Percentiles rank a stretch among this genome's conserved stretches.
phyloP scores from a whole-genome alignment of 1,140 invertebrate species.

The Antheraea pernyi region DNA sequence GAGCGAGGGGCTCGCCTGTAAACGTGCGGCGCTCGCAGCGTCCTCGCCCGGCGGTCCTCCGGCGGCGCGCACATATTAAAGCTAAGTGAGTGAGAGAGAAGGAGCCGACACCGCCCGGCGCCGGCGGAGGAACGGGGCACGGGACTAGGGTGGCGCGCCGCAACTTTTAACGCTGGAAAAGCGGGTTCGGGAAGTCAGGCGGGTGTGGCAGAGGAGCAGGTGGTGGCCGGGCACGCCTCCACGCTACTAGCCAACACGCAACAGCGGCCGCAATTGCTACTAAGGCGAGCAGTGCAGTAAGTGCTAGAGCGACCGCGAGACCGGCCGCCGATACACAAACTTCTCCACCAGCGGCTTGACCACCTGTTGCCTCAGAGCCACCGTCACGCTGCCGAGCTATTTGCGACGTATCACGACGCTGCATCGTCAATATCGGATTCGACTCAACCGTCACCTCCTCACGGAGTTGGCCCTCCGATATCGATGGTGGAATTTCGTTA shows the following conservation, averaged over 20 bases:
- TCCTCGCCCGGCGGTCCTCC: slow-evolving; percentile 72
- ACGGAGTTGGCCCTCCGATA: slow-evolving; percentile 89
- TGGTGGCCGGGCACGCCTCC: slow-evolving; percentile 90
- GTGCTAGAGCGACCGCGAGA: slow-evolving; percentile 93
- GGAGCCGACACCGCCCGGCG: slow-evolving; percentile 74
- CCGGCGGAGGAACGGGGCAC: slow-evolving; percentile 79
- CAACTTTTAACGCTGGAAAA: slow-evolving; percentile 92
- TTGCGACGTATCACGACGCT: slow-evolving; percentile 85
- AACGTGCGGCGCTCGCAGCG: slow-evolving; percentile 50
- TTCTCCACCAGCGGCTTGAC: slow-evolving; percentile 81
- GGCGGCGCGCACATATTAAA: slow-evolving; percentile 63
- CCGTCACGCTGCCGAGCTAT: slow-evolving; percentile 78
- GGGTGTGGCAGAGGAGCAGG: slow-evolving; percentile 95
- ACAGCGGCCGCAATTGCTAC: slow-evolving; percentile 96
- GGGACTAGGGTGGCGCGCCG: slow-evolving; percentile 80
- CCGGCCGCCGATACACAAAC: slow-evolving; percentile 96
- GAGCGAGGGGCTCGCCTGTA: slow-evolving; percentile 38
- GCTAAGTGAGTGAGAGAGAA: slow-evolving; percentile 53
- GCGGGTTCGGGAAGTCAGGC: slow-evolving; percentile 95
- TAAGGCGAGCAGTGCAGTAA: slow-evolving; percentile 93
- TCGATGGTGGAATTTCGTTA: slow-evolving; percentile 81
- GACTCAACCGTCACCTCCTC: slow-evolving; percentile 96
- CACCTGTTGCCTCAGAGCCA: slow-evolving; percentile 40
- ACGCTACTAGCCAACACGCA: slow-evolving; percentile 96
- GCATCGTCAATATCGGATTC: slow-evolving; percentile 94